phyloP scores from a whole-genome alignment of 30 jellyfish, hydroid and myxozoan genomes.

The Rhopilema esculentum region DNA sequence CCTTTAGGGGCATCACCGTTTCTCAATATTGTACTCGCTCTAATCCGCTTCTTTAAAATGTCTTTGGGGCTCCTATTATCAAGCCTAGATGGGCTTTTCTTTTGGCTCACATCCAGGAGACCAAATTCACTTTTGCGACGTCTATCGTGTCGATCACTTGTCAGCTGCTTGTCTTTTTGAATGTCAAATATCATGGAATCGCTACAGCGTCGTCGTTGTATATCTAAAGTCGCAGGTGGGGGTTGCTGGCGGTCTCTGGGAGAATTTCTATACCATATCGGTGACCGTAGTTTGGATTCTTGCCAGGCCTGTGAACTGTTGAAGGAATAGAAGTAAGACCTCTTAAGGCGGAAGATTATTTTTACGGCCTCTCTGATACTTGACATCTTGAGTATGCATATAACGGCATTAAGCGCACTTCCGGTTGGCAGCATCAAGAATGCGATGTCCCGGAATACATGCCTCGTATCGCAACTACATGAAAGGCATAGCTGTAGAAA shows the following conservation, averaged over 20 bases:
- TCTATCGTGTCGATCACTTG: not conserved
- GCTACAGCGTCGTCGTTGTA: not conserved
- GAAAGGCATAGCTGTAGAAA: conserved; percentile 54
- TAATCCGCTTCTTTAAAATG: not conserved
- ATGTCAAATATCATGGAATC: not conserved
- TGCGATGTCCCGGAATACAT: conserved; percentile 61
- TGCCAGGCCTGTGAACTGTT: conserved; percentile 19
- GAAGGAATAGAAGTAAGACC: conserved; percentile 3
- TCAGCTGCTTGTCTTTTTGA: not conserved
- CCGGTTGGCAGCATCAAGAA: conserved; percentile 45
- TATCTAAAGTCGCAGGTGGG: not conserved
- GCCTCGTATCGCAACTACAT: conserved; percentile 62
- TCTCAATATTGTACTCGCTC: not conserved
- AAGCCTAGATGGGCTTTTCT: not conserved
- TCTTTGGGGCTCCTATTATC: not conserved
- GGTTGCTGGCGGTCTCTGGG: not conserved
- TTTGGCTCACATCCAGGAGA: not conserved
- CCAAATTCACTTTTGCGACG: not conserved
- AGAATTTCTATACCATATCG: not conserved
- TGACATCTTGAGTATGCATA: conserved; percentile 61
- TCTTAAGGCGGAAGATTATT: conserved; percentile 1
- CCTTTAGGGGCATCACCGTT: not conserved
- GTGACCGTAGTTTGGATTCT: not conserved
- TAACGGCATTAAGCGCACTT: conserved; percentile 69
- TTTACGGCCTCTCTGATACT: conserved; percentile 23